Evolutionary conservation across 2,113 vertebrate species (phyloP), one percentile per base, ranked within the genome.

Genomic region (Pangasianodon hypophthalmus): DNA sequence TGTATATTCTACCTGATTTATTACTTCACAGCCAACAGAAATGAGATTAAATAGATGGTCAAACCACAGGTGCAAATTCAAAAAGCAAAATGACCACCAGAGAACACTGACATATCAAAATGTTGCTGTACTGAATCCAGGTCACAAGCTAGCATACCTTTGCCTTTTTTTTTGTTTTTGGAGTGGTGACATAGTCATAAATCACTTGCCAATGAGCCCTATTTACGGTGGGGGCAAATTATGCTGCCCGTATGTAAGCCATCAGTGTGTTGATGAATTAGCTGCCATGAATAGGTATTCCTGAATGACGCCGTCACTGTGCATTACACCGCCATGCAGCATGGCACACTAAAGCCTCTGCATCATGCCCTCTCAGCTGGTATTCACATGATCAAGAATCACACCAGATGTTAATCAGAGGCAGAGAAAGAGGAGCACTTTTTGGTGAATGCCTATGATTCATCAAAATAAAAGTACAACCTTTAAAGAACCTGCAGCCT

Each of bases 231-330:
- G 92, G 93, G 54, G 92, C 94, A 94, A 86, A 95, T 95, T 95
- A 95, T 93, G 91, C 92, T 81, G 92, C 92, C 92, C 91, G 82
- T 95, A 94, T 94, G 94, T 93, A 94, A 93, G 94, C 94, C 91
- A 92, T 95, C 93, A 93, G 93, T 46, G 90, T 92, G 91, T 69
- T 95, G 95, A 96, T 96, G 93, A 95, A 96, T 96, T 95, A 95
- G 94, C 91, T 92, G 92, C 94, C 93, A 92, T 93, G 94, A 94
- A 95, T 96, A 95, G 95, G 95, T 92, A 93, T 90, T 93, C 92
- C 92, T 94, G 92, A 95, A 91, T 95, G 95, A 94, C 93, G 94
- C 84, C 24, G n/a, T 88, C 91, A 90, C 85, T 86, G 91, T 88
- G 89, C 91, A 87, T 86, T 89, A 90, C 84, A 93, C 92, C 56